Evolutionary conservation across 1,140 invertebrate genomes (phyloP).

Genomic region (Andrena cerasifolii): DNA sequence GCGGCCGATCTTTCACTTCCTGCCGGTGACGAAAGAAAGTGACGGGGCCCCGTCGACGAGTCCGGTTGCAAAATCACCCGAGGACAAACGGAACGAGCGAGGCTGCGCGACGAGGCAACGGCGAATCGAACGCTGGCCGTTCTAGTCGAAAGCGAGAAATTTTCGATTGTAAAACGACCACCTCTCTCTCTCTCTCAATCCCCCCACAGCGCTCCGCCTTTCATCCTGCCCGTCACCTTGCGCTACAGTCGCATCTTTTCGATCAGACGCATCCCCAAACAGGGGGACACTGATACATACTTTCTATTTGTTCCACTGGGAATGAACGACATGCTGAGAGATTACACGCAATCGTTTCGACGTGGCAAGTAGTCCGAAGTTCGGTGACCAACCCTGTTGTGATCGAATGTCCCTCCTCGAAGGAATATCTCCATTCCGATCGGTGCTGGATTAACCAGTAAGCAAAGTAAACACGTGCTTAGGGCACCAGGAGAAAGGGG

Average conservation of each 20-base stretch:
- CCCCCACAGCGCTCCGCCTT: conserved; percentile 18
- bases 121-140: conserved; percentile 39
- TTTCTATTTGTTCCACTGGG: conserved; percentile 34
- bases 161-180: conserved; percentile 48
- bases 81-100: conserved; percentile 24
- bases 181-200: conserved; percentile 8
- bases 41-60: conserved; percentile 29
- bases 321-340: conserved; percentile 31
- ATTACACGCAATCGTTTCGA: conserved; percentile 18
- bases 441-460: no score
- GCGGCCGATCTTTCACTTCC: conserved; percentile 58
- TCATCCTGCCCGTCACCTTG: conserved; percentile 33
- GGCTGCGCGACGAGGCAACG: background rate
- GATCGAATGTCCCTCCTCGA: no score
- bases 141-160: conserved; percentile 36
- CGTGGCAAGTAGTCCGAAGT: no score
- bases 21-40: conserved; percentile 53
- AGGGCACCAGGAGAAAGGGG: no score
- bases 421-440: no score
- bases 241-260: conserved; percentile 23
- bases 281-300: conserved; percentile 31
- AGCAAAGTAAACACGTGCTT: no score
- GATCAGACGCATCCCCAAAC: background rate
- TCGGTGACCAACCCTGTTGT: no score
- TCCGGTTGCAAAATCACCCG: conserved; percentile 17